Percentiles rank a stretch among this genome's conserved stretches.
Conservation (phyloP, 2,113 vertebrate genomes). For the Gopherus evgoodei region DNA sequence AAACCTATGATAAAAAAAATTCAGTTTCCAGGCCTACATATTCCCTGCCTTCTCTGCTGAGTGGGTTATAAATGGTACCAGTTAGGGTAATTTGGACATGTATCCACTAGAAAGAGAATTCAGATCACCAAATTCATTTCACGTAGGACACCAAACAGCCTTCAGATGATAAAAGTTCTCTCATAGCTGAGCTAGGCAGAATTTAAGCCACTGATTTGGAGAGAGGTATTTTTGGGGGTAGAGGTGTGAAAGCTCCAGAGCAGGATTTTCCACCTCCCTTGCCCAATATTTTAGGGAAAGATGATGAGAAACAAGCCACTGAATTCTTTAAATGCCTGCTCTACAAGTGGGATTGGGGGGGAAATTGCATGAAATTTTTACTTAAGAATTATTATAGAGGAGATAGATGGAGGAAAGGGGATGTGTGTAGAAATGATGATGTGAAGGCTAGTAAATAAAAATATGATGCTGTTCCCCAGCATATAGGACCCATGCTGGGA, state of each 20-base stretch:
- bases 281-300: neutral
- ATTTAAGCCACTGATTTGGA: neutral
- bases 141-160: neutral
- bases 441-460: neutral
- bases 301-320: neutral
- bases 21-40: neutral
- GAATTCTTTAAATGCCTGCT: neutral
- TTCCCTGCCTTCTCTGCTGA: conserved; percentile 13
- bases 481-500: neutral
- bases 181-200: neutral
- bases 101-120: conserved; percentile 21
- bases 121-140: conserved; percentile 28
- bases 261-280: neutral
- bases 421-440: neutral
- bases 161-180: conserved; percentile 16
- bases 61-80: conserved; percentile 36
- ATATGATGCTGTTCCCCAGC: neutral
- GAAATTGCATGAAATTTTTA: neutral
- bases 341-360: neutral
- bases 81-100: neutral
- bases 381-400: neutral
- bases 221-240: neutral
- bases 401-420: neutral
- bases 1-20: neutral
- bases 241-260: neutral